Conservation (phyloP, 2,797 vertebrate species). For the Cynodonichthys magdalenae region DNA sequence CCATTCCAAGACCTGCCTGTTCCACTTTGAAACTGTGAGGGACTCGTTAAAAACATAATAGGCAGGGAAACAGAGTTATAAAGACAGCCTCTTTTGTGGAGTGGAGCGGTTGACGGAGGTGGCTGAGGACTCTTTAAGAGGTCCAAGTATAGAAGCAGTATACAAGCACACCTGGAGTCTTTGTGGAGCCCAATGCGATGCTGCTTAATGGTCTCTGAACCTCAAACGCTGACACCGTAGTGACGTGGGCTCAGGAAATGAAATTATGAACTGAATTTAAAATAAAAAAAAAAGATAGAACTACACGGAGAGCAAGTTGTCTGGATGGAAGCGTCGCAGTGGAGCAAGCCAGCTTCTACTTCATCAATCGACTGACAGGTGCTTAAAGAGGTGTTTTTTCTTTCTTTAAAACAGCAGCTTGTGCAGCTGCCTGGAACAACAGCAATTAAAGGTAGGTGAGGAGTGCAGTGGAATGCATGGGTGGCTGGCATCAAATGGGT, state of each 20-base stretch:
- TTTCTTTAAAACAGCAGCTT: conserved; percentile 33
- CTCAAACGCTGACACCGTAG: conserved; percentile 13
- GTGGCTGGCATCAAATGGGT: conserved; percentile 46
- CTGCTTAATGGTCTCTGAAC: conserved; percentile 4
- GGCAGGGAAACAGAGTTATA: conserved; percentile 56
- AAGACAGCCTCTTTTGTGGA: conserved; percentile 66
- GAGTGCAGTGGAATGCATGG: conserved; percentile 28
- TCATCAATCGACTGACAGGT: conserved; percentile 71
- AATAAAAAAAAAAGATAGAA: too few relatives aligned
- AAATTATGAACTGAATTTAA: background rate
- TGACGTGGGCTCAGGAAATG: conserved; percentile 20
- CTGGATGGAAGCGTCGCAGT: conserved; percentile 37
- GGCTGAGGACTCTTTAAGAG: conserved; percentile 62
- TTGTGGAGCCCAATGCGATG: conserved; percentile 40
- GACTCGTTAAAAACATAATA: conserved; percentile 76
- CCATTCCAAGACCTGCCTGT: conserved; percentile 73
- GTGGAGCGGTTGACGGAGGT: conserved; percentile 56
- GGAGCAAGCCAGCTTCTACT: conserved; percentile 56
- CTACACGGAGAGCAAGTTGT: background rate
- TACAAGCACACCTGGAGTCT: conserved; percentile 71
- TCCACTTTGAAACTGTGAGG: conserved; percentile 71
- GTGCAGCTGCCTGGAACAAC: conserved; percentile 54
- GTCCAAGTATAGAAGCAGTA: conserved; percentile 62
- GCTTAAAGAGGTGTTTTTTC: conserved; percentile 36
- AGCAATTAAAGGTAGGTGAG: conserved; percentile 49